Evolutionary conservation across 2,888 invertebrate genomes (phyloP).

Genomic region (Agrilus cyanescens): DNA sequence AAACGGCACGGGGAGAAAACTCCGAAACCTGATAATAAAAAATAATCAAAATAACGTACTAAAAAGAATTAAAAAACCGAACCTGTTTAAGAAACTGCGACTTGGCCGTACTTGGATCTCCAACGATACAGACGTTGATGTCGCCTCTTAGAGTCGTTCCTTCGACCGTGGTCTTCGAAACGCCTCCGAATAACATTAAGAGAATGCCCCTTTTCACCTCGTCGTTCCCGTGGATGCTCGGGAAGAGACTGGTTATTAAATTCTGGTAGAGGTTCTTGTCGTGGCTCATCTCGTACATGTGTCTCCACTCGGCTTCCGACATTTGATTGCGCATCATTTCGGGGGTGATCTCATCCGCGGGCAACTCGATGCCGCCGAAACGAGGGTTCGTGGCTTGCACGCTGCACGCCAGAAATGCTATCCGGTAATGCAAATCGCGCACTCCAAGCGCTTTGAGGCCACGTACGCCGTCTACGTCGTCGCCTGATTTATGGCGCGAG

Average conservation of each 20-base stretch:
- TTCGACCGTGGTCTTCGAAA: conserved; percentile 86
- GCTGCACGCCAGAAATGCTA: conserved; percentile 90
- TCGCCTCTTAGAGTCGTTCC: conserved; percentile 89
- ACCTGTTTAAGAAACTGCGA: conserved; percentile 93
- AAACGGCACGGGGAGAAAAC: conserved; percentile 91
- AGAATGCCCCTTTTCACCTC: conserved; percentile 86
- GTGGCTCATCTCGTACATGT: conserved; percentile 92
- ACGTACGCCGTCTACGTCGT: conserved; percentile 58
- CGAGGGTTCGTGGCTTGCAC: conserved; percentile 76
- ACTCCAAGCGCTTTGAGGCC: conserved; percentile 56
- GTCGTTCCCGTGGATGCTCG: conserved; percentile 92
- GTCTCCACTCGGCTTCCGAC: conserved; percentile 89
- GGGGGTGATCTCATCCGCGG: conserved; percentile 78
- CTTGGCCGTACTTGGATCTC: conserved; percentile 98
- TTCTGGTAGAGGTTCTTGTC: conserved; percentile 86
- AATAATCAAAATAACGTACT: not conserved
- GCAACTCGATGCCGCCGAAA: conserved; percentile 76
- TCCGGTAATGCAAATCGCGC: conserved; percentile 72
- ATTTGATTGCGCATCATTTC: conserved; percentile 89
- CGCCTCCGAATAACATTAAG: conserved; percentile 94
- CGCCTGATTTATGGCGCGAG: conserved; percentile 58
- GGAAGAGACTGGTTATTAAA: conserved; percentile 83
- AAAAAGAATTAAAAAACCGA: not conserved
- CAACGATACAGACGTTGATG: conserved; percentile 94
- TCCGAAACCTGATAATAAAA: conserved; percentile 48